Percentiles rank a stretch among this genome's conserved stretches.
Evolutionary conservation across 23 tunicate genomes (phyloP).

Genomic region (Diplosoma virens): DNA sequence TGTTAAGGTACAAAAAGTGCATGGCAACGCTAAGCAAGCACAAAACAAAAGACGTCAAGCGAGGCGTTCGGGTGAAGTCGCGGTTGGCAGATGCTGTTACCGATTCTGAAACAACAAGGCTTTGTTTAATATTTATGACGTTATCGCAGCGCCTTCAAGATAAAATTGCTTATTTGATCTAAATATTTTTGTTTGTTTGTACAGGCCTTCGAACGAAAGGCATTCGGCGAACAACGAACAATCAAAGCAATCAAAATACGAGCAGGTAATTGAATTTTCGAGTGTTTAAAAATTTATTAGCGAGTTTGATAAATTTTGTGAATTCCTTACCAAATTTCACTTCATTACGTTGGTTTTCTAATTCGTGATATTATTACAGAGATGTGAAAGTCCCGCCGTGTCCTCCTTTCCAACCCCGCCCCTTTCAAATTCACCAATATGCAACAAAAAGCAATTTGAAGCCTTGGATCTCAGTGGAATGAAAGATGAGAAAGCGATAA

Average conservation of each 20-base stretch:
- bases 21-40: no score
- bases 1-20: no score
- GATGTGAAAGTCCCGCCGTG: conserved; percentile 41
- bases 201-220: neutral
- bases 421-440: conserved; percentile 64
- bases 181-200: neutral
- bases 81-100: neutral
- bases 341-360: neutral
- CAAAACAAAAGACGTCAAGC: no score
- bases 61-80: neutral
- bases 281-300: neutral
- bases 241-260: neutral
- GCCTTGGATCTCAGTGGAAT: conserved; percentile 60
- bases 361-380: no score
- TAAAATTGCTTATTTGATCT: no score
- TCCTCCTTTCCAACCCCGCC: conserved; percentile 75
- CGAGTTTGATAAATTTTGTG: no score
- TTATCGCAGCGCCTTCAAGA: no score
- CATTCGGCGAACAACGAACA: neutral
- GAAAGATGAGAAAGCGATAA: conserved; percentile 5
- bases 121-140: neutral
- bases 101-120: neutral
- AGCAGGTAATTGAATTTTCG: neutral
- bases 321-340: neutral
- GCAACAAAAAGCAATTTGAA: conserved; percentile 29